Conservation (phyloP, 2,113 vertebrate species). For the Sinocyclocheilus anshuiensis region DNA sequence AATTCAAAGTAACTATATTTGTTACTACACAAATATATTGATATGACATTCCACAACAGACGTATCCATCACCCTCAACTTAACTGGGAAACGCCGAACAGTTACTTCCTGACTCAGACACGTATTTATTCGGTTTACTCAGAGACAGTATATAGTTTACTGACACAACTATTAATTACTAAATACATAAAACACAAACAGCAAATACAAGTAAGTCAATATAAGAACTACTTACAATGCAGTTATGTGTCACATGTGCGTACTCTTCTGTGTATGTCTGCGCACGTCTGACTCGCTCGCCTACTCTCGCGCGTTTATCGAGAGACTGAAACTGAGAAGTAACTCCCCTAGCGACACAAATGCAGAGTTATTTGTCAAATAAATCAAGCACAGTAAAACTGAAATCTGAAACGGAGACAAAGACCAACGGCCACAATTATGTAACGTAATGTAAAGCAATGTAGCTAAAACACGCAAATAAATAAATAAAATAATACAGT, state of each 20-base stretch:
- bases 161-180: not conserved
- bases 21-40: not conserved
- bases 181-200: not conserved
- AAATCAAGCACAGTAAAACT: no score
- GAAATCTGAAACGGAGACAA: no score
- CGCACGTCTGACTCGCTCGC: slow-evolving; percentile 42
- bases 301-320: slow-evolving; percentile 2
- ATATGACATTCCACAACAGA: not conserved
- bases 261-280: slow-evolving; percentile 29
- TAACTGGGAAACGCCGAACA: not conserved
- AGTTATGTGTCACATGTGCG: slow-evolving; percentile 36
- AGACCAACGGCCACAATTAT: not conserved
- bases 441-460: no score
- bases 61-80: not conserved
- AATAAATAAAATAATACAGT: no score
- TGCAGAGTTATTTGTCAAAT: not conserved
- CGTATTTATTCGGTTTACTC: not conserved
- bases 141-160: not conserved
- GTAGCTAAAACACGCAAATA: no score
- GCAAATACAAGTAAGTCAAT: not conserved
- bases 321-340: not conserved
- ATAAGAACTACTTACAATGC: slow-evolving; percentile 45
- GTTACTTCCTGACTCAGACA: slow-evolving; percentile 28
- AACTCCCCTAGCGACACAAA: not conserved
- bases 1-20: not conserved